A percentile compares a stretch with the other conserved stretches of the same genome.
These are phyloP conservation scores for Arizona elegans DNA, from an alignment of 2,113 vertebrate species.

Conservation along the genomic window DNA sequence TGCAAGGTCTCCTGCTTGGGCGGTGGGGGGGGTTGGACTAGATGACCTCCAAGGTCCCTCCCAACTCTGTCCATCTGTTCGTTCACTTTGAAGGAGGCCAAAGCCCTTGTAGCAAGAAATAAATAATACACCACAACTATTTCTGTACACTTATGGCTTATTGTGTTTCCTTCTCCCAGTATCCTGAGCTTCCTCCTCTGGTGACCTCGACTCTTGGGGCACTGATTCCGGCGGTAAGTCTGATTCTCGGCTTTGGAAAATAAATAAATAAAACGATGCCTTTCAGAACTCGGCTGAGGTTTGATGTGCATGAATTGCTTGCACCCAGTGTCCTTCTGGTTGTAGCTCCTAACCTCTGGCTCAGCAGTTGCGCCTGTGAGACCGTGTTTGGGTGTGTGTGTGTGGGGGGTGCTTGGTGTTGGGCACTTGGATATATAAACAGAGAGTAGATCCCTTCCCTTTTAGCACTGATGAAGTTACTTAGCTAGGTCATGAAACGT, in stretches of 20 bases:
- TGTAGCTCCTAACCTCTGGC: not conserved
- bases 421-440: not conserved
- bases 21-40: no score
- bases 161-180: conserved; percentile 40
- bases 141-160: rapidly evolving
- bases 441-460: not conserved
- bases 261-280: not conserved
- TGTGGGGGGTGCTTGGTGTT: no score
- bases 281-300: not conserved
- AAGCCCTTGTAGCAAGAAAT: not conserved
- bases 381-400: no score
- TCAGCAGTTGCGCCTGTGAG: no score
- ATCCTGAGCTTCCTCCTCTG: conserved; percentile 65
- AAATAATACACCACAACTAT: not conserved
- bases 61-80: no score
- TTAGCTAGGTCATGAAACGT: no score
- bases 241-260: not conserved
- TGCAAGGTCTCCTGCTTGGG: no score
- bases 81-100: no score
- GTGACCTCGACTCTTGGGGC: conserved; percentile 60
- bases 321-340: not conserved
- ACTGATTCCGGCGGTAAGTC: conserved; percentile 64
- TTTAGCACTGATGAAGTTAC: no score
- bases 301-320: not conserved
- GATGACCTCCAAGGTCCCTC: no score